A percentile compares a stretch with the other conserved stretches of the same genome.
Conservation (phyloP, 2,113 vertebrate genomes). For the Craseonycteris thonglongyai region DNA sequence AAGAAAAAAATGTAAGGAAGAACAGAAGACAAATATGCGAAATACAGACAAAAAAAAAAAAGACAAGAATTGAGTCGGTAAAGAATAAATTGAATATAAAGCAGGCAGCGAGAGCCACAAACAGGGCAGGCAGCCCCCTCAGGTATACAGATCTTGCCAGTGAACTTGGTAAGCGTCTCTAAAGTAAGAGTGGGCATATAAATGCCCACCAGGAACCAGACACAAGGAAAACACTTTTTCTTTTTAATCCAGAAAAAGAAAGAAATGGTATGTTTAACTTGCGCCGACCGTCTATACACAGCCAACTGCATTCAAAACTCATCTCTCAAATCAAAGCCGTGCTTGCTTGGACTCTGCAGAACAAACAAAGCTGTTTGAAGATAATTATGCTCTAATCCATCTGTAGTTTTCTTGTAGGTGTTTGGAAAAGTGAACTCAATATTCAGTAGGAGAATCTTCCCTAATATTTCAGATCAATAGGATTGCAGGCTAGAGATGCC, state of each 20-base stretch:
- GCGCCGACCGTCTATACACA: neutral
- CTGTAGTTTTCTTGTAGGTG: neutral
- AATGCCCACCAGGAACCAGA: constrained; percentile 58
- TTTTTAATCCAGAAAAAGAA: constrained; percentile 43
- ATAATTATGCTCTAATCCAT: constrained; percentile 42
- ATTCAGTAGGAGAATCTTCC: neutral
- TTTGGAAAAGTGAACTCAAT: neutral
- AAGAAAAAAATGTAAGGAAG: neutral
- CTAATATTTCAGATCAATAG: neutral
- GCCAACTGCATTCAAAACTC: constrained; percentile 58
- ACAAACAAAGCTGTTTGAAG: constrained; percentile 64
- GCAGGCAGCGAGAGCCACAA: neutral
- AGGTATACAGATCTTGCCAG: neutral
- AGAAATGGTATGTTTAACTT: constrained; percentile 41
- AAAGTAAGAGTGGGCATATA: constrained; percentile 19
- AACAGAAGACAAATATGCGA: constrained; percentile 13
- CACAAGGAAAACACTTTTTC: constrained; percentile 42
- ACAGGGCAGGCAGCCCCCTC: neutral
- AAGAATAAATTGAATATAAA: neutral
- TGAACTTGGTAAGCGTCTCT: constrained; percentile 27
- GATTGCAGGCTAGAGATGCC: neutral
- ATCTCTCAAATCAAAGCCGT: constrained; percentile 63
- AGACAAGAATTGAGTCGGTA: neutral
- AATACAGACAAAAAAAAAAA: constrained; percentile 47
- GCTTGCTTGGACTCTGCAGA: constrained; percentile 43